phyloP scores from a whole-genome alignment of 1,140 invertebrate genomes.

The Apis dorsata region DNA sequence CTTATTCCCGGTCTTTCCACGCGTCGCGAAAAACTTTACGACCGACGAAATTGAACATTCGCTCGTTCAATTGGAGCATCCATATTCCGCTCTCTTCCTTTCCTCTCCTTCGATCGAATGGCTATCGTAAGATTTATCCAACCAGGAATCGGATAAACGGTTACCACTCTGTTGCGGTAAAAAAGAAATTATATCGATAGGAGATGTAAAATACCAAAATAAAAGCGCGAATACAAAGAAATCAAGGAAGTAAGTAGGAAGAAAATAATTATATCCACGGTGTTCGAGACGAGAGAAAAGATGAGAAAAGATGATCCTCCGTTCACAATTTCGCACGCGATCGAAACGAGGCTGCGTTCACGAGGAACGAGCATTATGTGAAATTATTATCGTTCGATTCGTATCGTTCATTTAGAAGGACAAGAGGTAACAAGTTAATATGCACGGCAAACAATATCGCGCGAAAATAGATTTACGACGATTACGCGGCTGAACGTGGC shows the following conservation, averaged over 20 bases:
- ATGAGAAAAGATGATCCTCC: too few species aligned
- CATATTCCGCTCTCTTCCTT: not conserved
- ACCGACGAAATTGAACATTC: slow-evolving; percentile 3
- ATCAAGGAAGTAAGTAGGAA: too few species aligned
- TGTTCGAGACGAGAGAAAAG: too few species aligned
- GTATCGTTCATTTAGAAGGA: slow-evolving; percentile 54
- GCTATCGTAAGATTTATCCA: not conserved
- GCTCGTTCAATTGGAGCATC: not conserved
- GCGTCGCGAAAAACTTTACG: slow-evolving; percentile 22
- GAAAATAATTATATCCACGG: too few species aligned
- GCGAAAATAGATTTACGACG: slow-evolving; percentile 66
- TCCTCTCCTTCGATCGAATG: not conserved
- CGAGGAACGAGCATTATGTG: not conserved
- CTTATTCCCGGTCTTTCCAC: not conserved
- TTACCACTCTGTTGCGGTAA: too few species aligned
- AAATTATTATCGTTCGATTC: slow-evolving; percentile 48
- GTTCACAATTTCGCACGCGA: not conserved
- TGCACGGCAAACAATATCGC: slow-evolving; percentile 58
- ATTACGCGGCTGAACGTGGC: slow-evolving; percentile 55
- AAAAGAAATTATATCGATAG: not conserved
- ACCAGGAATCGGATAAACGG: too few species aligned
- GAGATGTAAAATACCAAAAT: not conserved
- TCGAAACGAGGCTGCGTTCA: not conserved
- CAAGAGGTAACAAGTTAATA: slow-evolving; percentile 62
- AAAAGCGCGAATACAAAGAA: not conserved